Conservation (phyloP, 2,888 invertebrate genomes). For the Heliconius charithonia region DNA sequence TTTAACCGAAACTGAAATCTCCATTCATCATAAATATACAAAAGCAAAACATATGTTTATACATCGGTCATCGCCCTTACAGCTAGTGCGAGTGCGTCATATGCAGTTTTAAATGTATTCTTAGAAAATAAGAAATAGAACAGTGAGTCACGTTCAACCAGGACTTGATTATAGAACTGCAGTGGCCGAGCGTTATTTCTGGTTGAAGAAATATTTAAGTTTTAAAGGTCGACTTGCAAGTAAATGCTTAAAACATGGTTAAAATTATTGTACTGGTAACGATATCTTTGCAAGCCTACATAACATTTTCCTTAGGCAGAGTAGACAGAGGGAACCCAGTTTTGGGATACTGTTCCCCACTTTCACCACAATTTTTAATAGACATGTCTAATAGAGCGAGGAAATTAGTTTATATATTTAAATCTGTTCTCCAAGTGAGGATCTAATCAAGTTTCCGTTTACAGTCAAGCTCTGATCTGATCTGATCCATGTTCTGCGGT, state of each 20-base stretch:
- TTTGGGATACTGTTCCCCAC: background rate
- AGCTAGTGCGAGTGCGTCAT: constrained; percentile 68
- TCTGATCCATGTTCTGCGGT: background rate
- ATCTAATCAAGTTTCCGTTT: background rate
- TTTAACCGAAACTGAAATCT: constrained; percentile 17
- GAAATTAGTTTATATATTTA: no score
- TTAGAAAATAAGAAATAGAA: constrained; percentile 80
- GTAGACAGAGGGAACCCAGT: background rate
- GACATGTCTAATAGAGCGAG: no score
- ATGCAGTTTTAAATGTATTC: constrained; percentile 80
- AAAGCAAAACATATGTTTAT: constrained; percentile 53
- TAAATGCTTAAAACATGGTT: background rate
- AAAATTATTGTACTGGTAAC: background rate
- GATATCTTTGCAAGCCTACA: no score
- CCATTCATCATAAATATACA: constrained; percentile 45
- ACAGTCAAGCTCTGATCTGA: background rate
- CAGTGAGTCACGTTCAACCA: constrained; percentile 72
- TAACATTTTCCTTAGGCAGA: background rate
- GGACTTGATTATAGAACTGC: constrained; percentile 61
- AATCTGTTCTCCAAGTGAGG: no score
- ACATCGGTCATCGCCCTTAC: constrained; percentile 69
- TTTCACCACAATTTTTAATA: background rate
- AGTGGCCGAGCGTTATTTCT: constrained; percentile 57
- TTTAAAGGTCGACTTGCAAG: constrained; percentile 24
- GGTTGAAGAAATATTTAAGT: constrained; percentile 32